Percentiles rank a stretch among this genome's conserved stretches.
Conservation (phyloP, 2,888 invertebrate genomes). For the Sycophila texana region DNA sequence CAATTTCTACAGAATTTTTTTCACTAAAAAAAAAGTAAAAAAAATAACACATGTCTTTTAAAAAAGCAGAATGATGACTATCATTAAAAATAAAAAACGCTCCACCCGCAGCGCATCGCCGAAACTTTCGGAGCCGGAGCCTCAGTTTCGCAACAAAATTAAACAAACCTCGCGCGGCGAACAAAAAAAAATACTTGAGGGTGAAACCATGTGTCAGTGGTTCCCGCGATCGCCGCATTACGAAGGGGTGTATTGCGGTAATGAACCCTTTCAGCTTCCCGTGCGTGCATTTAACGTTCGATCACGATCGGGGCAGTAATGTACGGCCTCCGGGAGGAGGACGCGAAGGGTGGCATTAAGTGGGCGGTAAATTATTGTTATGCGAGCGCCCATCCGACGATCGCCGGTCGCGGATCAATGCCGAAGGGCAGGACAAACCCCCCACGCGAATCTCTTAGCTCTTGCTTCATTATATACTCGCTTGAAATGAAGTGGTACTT, state of each 20-base stretch:
- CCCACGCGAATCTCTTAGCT: conserved; percentile 38
- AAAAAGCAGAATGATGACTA: no score
- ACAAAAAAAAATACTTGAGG: no score
- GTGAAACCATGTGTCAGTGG: no score
- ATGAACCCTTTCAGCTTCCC: conserved; percentile 23
- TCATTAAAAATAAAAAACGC: no score
- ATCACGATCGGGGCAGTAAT: conserved; percentile 23
- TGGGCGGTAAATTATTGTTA: conserved; percentile 50
- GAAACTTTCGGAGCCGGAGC: no score
- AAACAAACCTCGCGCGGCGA: no score
- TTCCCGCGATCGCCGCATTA: no score
- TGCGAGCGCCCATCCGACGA: conserved; percentile 33
- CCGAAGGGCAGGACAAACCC: neutral
- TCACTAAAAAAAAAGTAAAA: neutral
- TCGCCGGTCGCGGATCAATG: conserved; percentile 44
- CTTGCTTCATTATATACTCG: neutral
- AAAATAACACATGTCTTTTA: no score
- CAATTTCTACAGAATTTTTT: neutral
- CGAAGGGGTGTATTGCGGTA: neutral
- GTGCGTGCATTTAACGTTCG: conserved; percentile 38
- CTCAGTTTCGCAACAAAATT: no score
- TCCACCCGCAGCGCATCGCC: no score
- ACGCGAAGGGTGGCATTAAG: conserved; percentile 18
- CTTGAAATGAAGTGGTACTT: no score
- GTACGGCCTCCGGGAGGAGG: neutral